Evolutionary conservation across 2,797 vertebrate species (phyloP), one percentile per base, ranked within the genome.

Genomic region (Arremon aurantiirostris): DNA sequence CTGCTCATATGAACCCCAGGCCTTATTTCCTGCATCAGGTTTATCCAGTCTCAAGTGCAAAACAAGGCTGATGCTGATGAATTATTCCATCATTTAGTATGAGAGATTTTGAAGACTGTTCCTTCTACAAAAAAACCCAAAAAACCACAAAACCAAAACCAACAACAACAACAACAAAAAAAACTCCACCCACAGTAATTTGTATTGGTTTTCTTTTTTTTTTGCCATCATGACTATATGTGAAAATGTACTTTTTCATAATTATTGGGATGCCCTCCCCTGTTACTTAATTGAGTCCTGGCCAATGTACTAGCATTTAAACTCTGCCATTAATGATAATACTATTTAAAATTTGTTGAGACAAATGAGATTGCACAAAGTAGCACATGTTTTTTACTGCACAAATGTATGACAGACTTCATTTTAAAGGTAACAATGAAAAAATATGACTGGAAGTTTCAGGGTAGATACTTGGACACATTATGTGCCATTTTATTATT

Each of bases 401-500:
- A 28, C 19, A 72, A 59, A 49, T 53, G 4, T 20, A 46, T 17
- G 9, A 42, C 8, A 49, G 18, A 19, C 8, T 83, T 42, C 0
- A 22, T 75, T 91, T 85, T 52, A 56, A 75, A 44, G 8, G 3
- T 66, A 16, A 4, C 8, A 37, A 2, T 64, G 22, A 53, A 69
- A 68, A 32, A 57, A 28, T 66, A 4, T 41, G 26, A 32, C 42
- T 47, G 9, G 8, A 16, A 59, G 2, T 63, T 73, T 76, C 4
- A 3, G 5, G 20, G 1, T 73, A 55, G 34, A 75, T 84, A 90
- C 27, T 8, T 32, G 20, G 11, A 57, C 20, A 41, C 1, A 11
- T 35, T 65, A 4, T 28, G 1, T 0, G 2, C 2, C 1, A 18
- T 41, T 76, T 91, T 32, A 20, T 65, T 60, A 2, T 49, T 73